Conservation (phyloP, 2,888 invertebrate species). For the Ommatoiulus sabulosus region DNA sequence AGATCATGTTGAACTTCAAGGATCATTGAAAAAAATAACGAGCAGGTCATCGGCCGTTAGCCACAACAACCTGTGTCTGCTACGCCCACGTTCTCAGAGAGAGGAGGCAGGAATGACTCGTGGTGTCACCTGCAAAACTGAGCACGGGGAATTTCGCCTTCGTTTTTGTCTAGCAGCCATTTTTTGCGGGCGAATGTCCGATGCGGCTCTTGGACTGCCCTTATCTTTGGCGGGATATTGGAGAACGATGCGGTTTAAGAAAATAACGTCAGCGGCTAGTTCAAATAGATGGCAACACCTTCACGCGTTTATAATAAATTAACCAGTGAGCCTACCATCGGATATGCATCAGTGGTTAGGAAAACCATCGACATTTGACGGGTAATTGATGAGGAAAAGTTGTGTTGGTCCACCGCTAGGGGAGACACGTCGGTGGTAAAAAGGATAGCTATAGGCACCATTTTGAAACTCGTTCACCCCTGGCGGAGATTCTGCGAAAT, state of each 20-base stretch:
- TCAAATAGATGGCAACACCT: background rate
- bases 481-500: too few species aligned
- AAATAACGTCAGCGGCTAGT: background rate
- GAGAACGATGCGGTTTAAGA: background rate
- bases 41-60: conserved; percentile 40
- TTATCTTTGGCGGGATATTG: background rate
- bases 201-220: conserved; percentile 6
- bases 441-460: too few species aligned
- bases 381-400: background rate
- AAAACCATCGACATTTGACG: background rate
- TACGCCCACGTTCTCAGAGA: conserved; percentile 24
- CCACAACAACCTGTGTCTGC: conserved; percentile 40
- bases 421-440: too few species aligned
- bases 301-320: background rate
- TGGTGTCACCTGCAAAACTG: conserved; percentile 22
- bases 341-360: background rate
- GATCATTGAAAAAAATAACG: conserved; percentile 42
- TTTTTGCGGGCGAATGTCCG: conserved; percentile 2
- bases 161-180: background rate
- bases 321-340: background rate
- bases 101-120: conserved; percentile 30
- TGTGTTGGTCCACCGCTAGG: too few species aligned
- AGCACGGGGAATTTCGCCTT: background rate
- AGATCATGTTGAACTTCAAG: conserved; percentile 39
- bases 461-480: too few species aligned